Evolutionary conservation across 2,113 vertebrate genomes (phyloP).

Genomic region (Condylura cristata): DNA sequence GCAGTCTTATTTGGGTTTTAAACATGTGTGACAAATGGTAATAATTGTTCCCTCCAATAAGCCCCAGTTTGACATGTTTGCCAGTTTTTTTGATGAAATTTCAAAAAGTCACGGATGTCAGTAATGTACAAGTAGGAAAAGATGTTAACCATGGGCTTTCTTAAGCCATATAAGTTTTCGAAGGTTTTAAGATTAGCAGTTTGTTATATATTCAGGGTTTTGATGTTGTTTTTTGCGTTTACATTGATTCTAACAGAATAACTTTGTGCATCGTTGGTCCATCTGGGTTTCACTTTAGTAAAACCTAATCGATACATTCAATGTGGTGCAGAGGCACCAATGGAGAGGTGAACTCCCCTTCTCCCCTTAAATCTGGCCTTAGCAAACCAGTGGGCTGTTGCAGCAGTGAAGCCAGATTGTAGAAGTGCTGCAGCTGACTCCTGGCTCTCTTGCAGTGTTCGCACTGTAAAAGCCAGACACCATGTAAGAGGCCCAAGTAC

Average conservation of each 20-base stretch:
- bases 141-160: not conserved
- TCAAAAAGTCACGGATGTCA: not conserved
- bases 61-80: not conserved
- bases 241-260: not conserved
- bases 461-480: not conserved
- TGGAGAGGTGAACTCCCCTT: not conserved
- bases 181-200: not conserved
- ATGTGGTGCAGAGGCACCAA: not conserved
- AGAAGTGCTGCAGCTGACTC: not conserved
- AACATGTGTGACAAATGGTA: not conserved
- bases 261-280: not conserved
- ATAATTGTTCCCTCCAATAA: not conserved
- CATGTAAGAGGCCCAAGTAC: too few relatives aligned
- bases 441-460: not conserved
- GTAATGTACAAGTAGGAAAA: not conserved
- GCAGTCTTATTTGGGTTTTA: not conserved
- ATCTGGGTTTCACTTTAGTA: not conserved
- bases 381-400: not conserved
- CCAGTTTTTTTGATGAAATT: not conserved
- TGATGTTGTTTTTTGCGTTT: not conserved
- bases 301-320: not conserved
- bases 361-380: not conserved
- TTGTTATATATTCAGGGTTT: too few relatives aligned
- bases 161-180: not conserved
- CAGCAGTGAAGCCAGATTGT: not conserved